phyloP scores from a whole-genome alignment of 2,113 vertebrate species.

The Aythya baeri region DNA sequence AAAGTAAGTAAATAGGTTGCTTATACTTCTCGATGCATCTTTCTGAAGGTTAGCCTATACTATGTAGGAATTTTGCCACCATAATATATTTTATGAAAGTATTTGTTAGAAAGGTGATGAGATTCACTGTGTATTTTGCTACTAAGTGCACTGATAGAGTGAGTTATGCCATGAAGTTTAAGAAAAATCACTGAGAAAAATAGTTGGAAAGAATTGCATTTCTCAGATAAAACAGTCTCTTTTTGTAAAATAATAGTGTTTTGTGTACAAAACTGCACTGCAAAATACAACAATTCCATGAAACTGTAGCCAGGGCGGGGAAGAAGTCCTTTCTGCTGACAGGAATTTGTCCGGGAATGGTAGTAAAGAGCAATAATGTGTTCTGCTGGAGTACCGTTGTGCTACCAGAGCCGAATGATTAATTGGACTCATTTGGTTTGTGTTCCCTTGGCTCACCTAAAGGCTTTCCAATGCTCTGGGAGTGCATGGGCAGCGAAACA shows the following conservation, averaged over 20 bases:
- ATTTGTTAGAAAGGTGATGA: neutral
- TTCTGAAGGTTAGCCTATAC: neutral
- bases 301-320: neutral
- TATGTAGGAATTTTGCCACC: neutral
- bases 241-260: neutral
- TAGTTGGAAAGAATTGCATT: neutral
- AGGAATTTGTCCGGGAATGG: neutral
- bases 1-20: neutral
- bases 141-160: neutral
- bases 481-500: no score
- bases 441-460: no score
- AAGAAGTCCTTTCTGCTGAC: neutral
- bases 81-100: neutral
- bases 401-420: neutral
- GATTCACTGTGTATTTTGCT: neutral
- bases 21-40: neutral
- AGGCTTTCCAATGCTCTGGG: no score
- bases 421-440: neutral
- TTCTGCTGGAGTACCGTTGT: neutral
- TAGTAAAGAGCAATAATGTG: neutral
- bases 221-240: neutral
- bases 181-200: neutral
- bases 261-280: neutral
- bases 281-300: neutral
- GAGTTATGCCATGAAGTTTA: neutral